Base-by-base conservation (phyloP, 2,888 invertebrate genomes). In the Ectropis crepuscularia region DNA sequence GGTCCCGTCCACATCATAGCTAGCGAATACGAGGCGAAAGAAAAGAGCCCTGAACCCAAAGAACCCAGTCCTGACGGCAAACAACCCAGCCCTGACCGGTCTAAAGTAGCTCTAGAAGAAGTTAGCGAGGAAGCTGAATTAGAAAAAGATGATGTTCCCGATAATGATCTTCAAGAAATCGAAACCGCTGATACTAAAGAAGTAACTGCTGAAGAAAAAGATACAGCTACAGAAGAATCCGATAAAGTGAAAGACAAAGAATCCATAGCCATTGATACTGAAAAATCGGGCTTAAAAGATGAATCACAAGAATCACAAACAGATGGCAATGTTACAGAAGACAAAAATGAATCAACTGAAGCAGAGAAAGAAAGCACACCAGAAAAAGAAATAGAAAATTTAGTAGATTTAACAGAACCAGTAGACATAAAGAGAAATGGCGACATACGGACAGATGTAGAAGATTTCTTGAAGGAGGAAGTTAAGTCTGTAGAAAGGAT, bases 1-100 rank as follows among this genome's bases (percentile, higher is more conserved):
- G 88, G 89, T 42, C 90, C 90, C 46, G 88, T 90, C 53, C 90
- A 88, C 65, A 92, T 90, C 64, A 86, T 89, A 62, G 81, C 88
- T 61, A 89, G 86, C 68, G 91, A 91, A 75, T 90, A 89, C 68
- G 85, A 82, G 72, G 68, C 75, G 6, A 74, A 73, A 63, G 73
- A 79, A 67, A 59, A 48, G 6, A 50, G 28, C 50, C 57, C 53
- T 9, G 72, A 72, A 50, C 46, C 53, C 38, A 68, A 47, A 41
- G 48, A 53, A 42, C 57, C 49, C 12, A 48, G 28, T 6, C 42
- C 12, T 16, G 45, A 10, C 28, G 10, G 37, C 8, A 55, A 47
- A 46, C n/a, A 53, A 12, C 54, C 54, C 12, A 45, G 8, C 5
- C 12, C 54, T 46, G 54, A 54, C 10, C 38, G 45, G 28, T 46